Evolutionary conservation across 2,888 invertebrate genomes (phyloP).

Genomic region (Rotaria magnacalcarata): DNA sequence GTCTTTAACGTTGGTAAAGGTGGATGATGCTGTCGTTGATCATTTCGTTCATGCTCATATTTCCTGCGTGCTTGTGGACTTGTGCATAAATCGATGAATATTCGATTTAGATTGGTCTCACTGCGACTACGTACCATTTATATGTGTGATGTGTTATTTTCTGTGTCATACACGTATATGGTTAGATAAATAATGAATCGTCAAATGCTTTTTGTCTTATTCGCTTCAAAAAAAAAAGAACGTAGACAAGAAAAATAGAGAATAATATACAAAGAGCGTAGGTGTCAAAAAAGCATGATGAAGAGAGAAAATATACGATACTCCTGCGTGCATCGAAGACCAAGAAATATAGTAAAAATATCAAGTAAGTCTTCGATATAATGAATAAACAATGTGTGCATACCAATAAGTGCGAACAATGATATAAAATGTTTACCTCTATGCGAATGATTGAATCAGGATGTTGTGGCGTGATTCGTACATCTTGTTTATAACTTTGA

Average conservation of each 20-base stretch:
- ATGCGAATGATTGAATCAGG: neutral
- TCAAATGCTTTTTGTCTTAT: too few species aligned
- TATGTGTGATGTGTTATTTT: neutral
- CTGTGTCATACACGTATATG: neutral
- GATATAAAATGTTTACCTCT: neutral
- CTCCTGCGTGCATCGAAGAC: too few species aligned
- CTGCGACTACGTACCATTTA: neutral
- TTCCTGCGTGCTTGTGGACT: neutral
- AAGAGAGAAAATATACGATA: too few species aligned
- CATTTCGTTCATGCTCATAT: neutral
- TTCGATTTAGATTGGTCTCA: neutral
- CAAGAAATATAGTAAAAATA: too few species aligned
- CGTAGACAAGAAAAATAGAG: neutral
- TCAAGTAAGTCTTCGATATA: too few species aligned
- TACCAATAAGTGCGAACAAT: too few species aligned
- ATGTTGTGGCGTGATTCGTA: neutral
- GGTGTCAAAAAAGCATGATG: neutral
- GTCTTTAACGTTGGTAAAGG: neutral
- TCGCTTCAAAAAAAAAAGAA: neutral
- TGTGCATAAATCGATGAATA: constrained; percentile 23
- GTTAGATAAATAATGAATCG: neutral
- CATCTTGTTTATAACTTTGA: constrained; percentile 10
- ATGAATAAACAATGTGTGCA: too few species aligned
- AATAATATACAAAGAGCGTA: neutral
- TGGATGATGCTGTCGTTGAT: neutral